phyloP scores from a whole-genome alignment of 1,140 invertebrate genomes.

The Drepana arcuata region DNA sequence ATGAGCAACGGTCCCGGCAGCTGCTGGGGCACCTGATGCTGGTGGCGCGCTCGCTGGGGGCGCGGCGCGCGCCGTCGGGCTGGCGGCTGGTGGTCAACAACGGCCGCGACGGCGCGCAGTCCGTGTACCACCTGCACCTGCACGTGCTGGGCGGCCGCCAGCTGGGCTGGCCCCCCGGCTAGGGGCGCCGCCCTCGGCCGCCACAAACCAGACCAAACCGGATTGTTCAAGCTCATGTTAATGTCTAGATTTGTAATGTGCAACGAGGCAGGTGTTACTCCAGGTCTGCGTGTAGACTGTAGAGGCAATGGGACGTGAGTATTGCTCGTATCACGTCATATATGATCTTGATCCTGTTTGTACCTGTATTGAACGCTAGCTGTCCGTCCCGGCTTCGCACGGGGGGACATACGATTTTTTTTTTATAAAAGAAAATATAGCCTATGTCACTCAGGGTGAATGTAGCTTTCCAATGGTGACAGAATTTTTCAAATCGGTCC shows the following conservation, averaged over 20 bases:
- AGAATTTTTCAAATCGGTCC: too few relatives aligned
- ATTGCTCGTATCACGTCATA: neutral
- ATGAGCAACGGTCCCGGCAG: too few relatives aligned
- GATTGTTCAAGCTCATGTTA: too few relatives aligned
- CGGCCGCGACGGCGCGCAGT: conserved; percentile 79
- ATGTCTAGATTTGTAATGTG: neutral
- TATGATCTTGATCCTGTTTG: neutral
- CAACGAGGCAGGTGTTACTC: neutral
- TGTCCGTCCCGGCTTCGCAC: too few relatives aligned
- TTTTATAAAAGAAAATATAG: too few relatives aligned
- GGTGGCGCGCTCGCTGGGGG: conserved; percentile 73
- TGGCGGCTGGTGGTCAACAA: conserved; percentile 81
- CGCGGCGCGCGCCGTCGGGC: conserved; percentile 65
- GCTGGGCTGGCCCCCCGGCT: conserved; percentile 87
- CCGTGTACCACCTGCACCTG: conserved; percentile 82
- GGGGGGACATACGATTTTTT: too few relatives aligned
- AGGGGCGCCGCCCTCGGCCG: conserved; percentile 31
- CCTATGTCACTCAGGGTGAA: too few relatives aligned
- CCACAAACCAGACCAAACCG: too few relatives aligned
- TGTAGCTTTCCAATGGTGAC: too few relatives aligned
- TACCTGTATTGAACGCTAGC: too few relatives aligned
- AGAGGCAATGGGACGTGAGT: neutral
- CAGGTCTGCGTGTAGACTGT: neutral
- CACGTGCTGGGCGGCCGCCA: conserved; percentile 86
- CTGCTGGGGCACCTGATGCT: conserved; percentile 76